Evolutionary conservation across 2,113 vertebrate species (phyloP), one percentile per base, ranked within the genome.

Genomic region (Engystomops pustulosus): DNA sequence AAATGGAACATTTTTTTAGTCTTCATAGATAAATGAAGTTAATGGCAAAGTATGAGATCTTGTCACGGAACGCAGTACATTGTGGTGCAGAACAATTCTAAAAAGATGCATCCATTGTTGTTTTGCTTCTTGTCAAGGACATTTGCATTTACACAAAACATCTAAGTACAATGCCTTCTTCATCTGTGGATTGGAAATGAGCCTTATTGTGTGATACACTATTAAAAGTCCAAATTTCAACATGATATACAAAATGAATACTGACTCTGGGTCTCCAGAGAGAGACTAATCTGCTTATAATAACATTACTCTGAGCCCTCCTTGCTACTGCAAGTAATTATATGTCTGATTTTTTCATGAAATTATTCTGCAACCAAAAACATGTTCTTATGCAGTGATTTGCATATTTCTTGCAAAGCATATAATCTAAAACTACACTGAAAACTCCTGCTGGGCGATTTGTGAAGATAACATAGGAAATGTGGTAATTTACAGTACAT

Each of bases 231-330:
- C 44, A 32, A 84, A 38, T 84, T 84, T 53, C 58, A 68, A 51
- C 30, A 68, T 55, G 45, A 78, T 38, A 77, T 36, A 69, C 23
- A 11, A 68, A 78, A 69, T 68, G 18, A 84, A 84, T 84, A 68
- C 45, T 78, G 44, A 67, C 32, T 67, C 62, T 55, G 47, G 55
- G 58, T 65, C 55, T 83, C 55, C 75, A n/a, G 71, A 12, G 62
- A 72, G 34, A 78, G 45, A 68, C 55, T 77, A 84, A 84, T 84
- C 82, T 68, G 58, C 82, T 84, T 84, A 68, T 77, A 84, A 77
- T 84, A 77, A 78, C 72, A 55, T 84, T 84, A 32, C 27, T 82
- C 53, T 45, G 15, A 74, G 38, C 80, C 53, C 20, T 82, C 27
- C 60, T 23, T 69, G 72, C 62, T 69, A 84, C 78, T 84, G 62